Base-by-base conservation (phyloP, 2,888 invertebrate genomes). In the Mythimna albipuncta region DNA sequence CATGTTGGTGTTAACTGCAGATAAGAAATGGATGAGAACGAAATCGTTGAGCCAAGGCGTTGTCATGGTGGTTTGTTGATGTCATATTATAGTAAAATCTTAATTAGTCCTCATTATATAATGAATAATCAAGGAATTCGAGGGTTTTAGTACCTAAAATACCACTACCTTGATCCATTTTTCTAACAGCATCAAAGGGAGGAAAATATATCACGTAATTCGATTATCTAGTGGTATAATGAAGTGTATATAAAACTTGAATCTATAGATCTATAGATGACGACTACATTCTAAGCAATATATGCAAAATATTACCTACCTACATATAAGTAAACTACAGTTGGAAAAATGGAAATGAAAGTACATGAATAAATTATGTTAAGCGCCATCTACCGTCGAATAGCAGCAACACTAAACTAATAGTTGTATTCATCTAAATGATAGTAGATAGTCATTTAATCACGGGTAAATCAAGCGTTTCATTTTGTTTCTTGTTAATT, bases 311-410 rank as follows among this genome's bases (percentile, higher is more conserved):
- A 50, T 21, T 32, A 0, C 6, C 47, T 47, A 5, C 4, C 47
- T 47, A 5, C 4, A 13, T 7, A 0, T 2, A 26, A 2, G 26
- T 13, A 41, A 16, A 47, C 10, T 2, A 0, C 38, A 32, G 59
- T 58, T 44, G 5, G 6, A 44, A 64, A 73, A 64, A 9, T 1
- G 2, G 1, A 35, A 44, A 38, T 54, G 11, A 1, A 21, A 16
- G 47, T 65, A 54, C n/a, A 72, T 66, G 70, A 68, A 62, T 64
- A 71, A 54, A 78, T 78, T 77, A 54, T 57, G 69, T 64, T 69
- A 6, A 87, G 76, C 92, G 93, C 93, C 94, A 94, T 93, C 95
- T 95, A 77, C 75, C 69, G 82, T 72, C 87, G 92, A 86, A 89
- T 94, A 94, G 95, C 92, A 9, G 73, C 85, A 93, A 77, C 85